Evolutionary conservation across 2,888 invertebrate species (phyloP).

Genomic region (Abrostola triplasia): DNA sequence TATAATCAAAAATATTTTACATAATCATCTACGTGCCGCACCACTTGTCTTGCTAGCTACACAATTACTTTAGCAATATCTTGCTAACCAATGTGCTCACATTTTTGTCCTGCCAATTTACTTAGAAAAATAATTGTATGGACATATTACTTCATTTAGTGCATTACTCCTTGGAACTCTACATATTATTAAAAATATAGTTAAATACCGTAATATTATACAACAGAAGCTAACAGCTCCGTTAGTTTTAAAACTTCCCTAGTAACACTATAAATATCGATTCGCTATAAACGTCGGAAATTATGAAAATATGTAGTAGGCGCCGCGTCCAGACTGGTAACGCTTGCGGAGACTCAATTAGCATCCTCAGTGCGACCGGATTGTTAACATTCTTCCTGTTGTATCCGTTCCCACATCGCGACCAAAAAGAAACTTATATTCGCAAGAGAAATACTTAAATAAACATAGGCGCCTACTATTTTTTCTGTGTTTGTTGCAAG

Average conservation of each 20-base stretch:
- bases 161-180: no score
- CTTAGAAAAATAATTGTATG: no score
- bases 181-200: neutral
- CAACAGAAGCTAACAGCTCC: neutral
- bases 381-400: constrained; percentile 76
- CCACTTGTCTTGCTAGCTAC: no score
- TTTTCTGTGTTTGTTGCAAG: constrained; percentile 56
- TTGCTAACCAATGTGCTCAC: no score
- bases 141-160: no score
- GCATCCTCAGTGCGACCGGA: constrained; percentile 75
- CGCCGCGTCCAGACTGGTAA: constrained; percentile 64
- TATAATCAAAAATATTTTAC: no score
- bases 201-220: neutral
- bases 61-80: no score
- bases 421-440: constrained; percentile 65
- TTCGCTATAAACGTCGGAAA: constrained; percentile 33
- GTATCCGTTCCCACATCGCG: constrained; percentile 71
- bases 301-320: constrained; percentile 65
- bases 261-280: constrained; percentile 15
- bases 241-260: neutral
- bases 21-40: no score
- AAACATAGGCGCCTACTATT: constrained; percentile 60
- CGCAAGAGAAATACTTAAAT: constrained; percentile 59
- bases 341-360: constrained; percentile 76
- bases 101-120: no score